A percentile compares a stretch with the other conserved stretches of the same genome.
These are phyloP conservation scores for Aptenodytes patagonicus DNA, from an alignment of 2,113 vertebrate genomes.

Conservation along the genomic window DNA sequence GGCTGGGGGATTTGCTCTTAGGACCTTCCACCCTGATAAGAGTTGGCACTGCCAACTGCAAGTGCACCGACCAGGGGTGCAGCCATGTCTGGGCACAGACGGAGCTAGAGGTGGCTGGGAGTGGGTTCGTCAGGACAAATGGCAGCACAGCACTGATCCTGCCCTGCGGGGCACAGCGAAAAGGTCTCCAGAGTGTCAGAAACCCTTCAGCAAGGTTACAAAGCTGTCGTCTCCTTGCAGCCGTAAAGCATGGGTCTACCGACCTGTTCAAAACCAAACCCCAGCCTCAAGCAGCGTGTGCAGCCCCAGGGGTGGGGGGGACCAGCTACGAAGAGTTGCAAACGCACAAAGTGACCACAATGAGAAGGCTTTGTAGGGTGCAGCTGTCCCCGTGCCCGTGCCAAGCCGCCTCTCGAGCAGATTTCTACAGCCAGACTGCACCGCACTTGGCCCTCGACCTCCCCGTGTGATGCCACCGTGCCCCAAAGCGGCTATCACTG, in stretches of 20 bases:
- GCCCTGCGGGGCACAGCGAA: too few relatives aligned
- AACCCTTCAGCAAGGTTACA: not conserved
- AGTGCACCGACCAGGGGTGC: not conserved
- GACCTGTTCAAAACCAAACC: not conserved
- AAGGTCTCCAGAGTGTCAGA: not conserved
- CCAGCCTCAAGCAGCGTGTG: not conserved
- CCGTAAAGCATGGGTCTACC: not conserved
- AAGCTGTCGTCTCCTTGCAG: not conserved
- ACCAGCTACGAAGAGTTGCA: too few relatives aligned
- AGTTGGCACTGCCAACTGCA: not conserved
- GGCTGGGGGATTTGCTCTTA: not conserved
- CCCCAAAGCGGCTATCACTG: not conserved
- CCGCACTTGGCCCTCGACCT: not conserved
- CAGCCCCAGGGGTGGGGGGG: not conserved
- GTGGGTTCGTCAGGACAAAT: not conserved
- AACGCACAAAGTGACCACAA: not conserved
- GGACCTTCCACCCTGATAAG: not conserved
- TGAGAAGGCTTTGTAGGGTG: not conserved
- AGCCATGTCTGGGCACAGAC: fast-evolving
- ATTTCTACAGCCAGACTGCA: not conserved
- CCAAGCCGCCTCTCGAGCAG: not conserved
- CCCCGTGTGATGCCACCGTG: fast-evolving
- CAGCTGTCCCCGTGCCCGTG: not conserved
- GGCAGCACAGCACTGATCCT: not conserved
- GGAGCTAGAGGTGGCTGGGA: not conserved